These are phyloP conservation scores for Vanessa tameamea DNA, from an alignment of 1,140 invertebrate species.

Conservation along the genomic window DNA sequence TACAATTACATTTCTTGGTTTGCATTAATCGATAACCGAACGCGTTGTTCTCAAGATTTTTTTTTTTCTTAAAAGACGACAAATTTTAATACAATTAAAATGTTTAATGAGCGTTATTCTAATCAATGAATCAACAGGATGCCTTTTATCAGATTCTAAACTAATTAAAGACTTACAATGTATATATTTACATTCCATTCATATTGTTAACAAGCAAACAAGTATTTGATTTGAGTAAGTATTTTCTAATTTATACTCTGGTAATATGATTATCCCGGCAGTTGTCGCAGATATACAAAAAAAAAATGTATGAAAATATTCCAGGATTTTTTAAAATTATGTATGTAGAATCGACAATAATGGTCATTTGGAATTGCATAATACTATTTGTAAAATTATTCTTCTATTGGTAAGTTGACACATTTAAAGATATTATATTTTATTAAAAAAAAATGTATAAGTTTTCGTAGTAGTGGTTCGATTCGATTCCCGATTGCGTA, in stretches of 20 bases:
- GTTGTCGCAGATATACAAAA: too few species aligned
- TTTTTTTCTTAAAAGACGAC: background rate
- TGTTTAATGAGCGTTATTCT: background rate
- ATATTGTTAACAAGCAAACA: background rate
- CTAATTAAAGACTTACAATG: slow-evolving; percentile 1
- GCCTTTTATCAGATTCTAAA: slow-evolving; percentile 10
- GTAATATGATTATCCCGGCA: too few species aligned
- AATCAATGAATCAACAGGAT: slow-evolving; percentile 17
- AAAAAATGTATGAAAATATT: too few species aligned
- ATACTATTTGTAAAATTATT: too few species aligned
- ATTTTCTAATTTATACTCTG: background rate
- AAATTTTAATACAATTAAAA: slow-evolving; percentile 9
- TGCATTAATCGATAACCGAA: too few species aligned
- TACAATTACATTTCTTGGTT: too few species aligned
- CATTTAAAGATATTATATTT: too few species aligned
- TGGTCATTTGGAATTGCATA: too few species aligned
- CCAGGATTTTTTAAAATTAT: too few species aligned
- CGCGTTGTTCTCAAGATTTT: too few species aligned
- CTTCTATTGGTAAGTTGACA: too few species aligned
- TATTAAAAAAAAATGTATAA: background rate
- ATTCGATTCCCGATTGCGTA: slow-evolving; percentile 52
- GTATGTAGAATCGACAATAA: too few species aligned
- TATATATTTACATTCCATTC: slow-evolving; percentile 10
- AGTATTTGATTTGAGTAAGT: background rate
- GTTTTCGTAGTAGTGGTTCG: slow-evolving; percentile 42